Evolutionary conservation across 2,888 invertebrate genomes (phyloP).

Genomic region (Sinhomidia bicolor): DNA sequence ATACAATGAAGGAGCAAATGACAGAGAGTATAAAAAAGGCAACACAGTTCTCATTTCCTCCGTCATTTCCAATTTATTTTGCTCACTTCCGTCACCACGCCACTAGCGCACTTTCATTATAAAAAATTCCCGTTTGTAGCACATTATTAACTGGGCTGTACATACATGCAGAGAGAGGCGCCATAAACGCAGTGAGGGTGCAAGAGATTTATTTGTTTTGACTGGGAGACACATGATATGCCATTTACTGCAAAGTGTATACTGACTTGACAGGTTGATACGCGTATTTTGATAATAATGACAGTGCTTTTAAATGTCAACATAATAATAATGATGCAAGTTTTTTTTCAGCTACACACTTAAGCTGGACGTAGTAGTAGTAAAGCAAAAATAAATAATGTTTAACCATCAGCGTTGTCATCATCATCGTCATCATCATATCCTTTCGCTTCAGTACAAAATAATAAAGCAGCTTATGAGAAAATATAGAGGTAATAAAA

Average conservation of each 20-base stretch:
- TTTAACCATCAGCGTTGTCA: no score
- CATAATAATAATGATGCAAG: background rate
- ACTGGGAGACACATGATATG: background rate
- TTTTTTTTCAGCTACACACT: background rate
- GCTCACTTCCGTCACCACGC: background rate
- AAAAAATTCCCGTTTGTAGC: background rate
- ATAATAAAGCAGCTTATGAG: no score
- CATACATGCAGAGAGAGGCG: no score
- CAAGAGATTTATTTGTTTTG: constrained; percentile 8
- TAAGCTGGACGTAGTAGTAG: no score
- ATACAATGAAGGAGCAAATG: no score
- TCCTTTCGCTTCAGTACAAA: no score
- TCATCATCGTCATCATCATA: no score
- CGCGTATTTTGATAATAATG: background rate
- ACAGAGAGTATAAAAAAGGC: background rate
- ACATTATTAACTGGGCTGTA: background rate
- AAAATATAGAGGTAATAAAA: no score
- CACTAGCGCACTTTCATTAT: background rate
- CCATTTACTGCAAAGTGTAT: background rate
- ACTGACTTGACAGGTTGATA: background rate
- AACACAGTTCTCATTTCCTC: constrained; percentile 8
- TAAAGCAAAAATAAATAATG: no score
- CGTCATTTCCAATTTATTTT: background rate
- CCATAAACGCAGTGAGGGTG: background rate
- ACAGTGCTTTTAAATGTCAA: background rate